phyloP scores from a whole-genome alignment of 2,797 vertebrate genomes.

The Oreortyx pictus region DNA sequence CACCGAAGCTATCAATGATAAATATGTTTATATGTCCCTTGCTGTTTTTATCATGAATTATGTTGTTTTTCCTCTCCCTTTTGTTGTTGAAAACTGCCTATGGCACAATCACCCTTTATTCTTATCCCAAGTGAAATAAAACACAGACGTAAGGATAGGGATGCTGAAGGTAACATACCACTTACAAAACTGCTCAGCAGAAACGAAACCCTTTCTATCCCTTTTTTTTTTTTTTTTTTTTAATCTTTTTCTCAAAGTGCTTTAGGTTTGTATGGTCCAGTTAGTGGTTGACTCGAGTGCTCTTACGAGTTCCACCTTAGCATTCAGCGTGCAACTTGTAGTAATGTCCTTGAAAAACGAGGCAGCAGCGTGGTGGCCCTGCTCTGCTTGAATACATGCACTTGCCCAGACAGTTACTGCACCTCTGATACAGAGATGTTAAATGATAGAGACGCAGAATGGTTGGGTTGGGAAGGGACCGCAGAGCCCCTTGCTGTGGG shows the following conservation, averaged over 20 bases:
- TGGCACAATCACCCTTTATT: conserved; percentile 47
- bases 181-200: not conserved
- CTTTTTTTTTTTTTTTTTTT: fast-evolving
- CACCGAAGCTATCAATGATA: conserved; percentile 28
- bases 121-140: conserved; percentile 38
- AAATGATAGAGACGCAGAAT: not conserved
- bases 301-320: not conserved
- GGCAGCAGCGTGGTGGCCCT: not conserved
- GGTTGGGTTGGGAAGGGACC: not conserved
- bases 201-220: not conserved
- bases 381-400: not conserved
- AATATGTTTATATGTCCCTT: conserved; percentile 57
- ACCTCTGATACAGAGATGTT: not conserved
- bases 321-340: not conserved
- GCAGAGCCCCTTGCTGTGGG: too few relatives aligned
- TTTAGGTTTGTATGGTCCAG: not conserved
- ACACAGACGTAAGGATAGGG: not conserved
- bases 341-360: not conserved
- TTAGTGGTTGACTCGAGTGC: not conserved
- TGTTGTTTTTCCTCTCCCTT: conserved; percentile 53
- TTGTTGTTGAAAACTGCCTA: conserved; percentile 51
- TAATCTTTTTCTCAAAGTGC: not conserved
- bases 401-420: not conserved
- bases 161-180: not conserved
- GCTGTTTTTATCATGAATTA: conserved; percentile 59